phyloP scores from a whole-genome alignment of 2,888 invertebrate genomes.

The Cataglyphis rosenhaueri region DNA sequence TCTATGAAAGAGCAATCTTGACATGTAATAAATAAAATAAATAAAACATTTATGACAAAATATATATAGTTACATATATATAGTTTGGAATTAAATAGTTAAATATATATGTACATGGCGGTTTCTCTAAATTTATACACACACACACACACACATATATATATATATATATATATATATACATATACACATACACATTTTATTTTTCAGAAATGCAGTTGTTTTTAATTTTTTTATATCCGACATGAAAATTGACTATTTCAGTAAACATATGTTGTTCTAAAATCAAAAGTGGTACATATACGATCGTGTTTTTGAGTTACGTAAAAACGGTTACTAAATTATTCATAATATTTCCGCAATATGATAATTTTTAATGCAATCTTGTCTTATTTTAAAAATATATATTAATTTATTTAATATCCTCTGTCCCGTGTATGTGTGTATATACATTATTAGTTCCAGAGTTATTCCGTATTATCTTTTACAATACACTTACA shows the following conservation, averaged over 20 bases:
- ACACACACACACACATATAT: background rate
- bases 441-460: background rate
- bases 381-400: background rate
- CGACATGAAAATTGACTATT: background rate
- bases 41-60: background rate
- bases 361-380: background rate
- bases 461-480: background rate
- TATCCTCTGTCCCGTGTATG: too few relatives aligned
- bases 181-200: too few relatives aligned
- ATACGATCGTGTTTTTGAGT: background rate
- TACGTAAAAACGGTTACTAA: background rate
- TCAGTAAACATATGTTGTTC: background rate
- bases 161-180: background rate
- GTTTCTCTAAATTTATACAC: background rate
- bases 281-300: background rate
- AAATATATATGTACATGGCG: background rate
- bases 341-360: background rate
- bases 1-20: background rate
- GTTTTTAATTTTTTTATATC: constrained; percentile 13
- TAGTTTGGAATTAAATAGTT: background rate
- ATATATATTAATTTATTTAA: background rate
- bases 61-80: too few relatives aligned
- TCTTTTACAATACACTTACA: background rate
- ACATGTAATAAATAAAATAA: background rate
- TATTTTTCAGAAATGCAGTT: background rate